phyloP scores from a whole-genome alignment of 2,113 vertebrate species.

The Mirza zaza region DNA sequence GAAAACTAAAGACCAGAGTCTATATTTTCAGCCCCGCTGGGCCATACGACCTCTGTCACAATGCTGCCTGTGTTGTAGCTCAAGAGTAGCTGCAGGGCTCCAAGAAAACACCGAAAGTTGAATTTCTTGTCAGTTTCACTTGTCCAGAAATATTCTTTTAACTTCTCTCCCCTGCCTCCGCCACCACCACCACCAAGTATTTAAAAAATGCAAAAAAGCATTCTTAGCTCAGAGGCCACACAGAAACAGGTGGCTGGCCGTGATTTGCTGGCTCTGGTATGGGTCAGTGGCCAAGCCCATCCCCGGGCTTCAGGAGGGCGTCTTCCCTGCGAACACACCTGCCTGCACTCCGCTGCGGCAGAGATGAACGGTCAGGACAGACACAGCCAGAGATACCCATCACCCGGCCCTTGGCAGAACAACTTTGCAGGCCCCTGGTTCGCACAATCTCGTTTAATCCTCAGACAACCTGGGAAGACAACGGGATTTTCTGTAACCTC shows the following conservation, averaged over 20 bases:
- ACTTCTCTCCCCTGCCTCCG: not conserved
- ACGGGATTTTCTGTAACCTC: not conserved
- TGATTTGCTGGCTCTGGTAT: not conserved
- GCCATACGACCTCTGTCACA: not conserved
- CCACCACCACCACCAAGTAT: not conserved
- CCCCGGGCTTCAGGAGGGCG: too few species aligned
- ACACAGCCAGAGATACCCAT: not conserved
- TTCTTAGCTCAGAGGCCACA: too few species aligned
- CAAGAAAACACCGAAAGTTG: not conserved
- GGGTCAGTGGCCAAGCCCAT: not conserved
- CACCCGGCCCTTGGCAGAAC: not conserved
- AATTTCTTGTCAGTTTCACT: not conserved
- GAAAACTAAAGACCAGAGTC: not conserved
- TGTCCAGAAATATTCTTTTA: not conserved
- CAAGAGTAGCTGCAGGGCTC: not conserved
- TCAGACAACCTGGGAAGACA: not conserved
- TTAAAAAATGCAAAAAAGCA: not conserved
- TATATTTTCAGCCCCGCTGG: not conserved
- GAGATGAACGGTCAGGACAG: not conserved
- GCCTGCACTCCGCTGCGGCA: not conserved
- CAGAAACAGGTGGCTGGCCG: not conserved
- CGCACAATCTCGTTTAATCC: not conserved
- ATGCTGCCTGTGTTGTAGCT: too few species aligned
- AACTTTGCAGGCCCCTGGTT: not conserved
- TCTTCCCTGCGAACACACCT: rapidly evolving